Conservation (phyloP, 2,113 vertebrate genomes). For the Pelusios castaneus region DNA sequence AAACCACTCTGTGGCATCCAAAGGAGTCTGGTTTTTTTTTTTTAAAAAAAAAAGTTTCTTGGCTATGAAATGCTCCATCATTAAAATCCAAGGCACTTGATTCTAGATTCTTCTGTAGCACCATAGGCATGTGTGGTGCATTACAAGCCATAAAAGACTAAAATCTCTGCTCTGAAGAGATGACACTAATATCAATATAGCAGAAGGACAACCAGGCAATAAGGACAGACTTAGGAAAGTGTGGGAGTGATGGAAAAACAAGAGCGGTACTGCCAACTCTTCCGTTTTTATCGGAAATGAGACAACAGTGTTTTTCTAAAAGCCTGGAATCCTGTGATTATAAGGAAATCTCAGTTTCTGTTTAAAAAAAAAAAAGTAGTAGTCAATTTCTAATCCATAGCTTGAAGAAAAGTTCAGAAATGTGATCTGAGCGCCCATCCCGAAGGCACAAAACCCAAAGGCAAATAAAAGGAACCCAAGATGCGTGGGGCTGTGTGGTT, state of each 20-base stretch:
- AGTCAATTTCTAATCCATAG: not conserved
- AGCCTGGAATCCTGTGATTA: not conserved
- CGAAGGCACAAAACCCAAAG: not conserved
- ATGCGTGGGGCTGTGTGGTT: not conserved
- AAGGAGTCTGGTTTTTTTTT: not conserved
- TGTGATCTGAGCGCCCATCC: not conserved
- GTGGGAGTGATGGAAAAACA: not conserved
- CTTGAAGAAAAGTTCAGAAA: not conserved
- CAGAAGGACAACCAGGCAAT: accelerated
- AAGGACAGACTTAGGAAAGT: not conserved
- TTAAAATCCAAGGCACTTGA: not conserved
- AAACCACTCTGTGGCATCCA: not conserved
- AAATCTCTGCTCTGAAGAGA: not conserved
- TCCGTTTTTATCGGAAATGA: accelerated
- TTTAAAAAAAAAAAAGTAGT: not conserved
- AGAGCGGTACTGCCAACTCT: not conserved
- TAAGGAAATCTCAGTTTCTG: not conserved
- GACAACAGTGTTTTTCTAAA: not conserved
- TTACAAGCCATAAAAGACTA: accelerated
- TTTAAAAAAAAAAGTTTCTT: not conserved
- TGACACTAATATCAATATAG: not conserved
- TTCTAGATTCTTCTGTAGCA: not conserved
- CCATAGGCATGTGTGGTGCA: accelerated
- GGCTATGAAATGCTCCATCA: accelerated
- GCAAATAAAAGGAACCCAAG: not conserved